phyloP scores from a whole-genome alignment of 1,140 invertebrate species.

The Apis laboriosa region DNA sequence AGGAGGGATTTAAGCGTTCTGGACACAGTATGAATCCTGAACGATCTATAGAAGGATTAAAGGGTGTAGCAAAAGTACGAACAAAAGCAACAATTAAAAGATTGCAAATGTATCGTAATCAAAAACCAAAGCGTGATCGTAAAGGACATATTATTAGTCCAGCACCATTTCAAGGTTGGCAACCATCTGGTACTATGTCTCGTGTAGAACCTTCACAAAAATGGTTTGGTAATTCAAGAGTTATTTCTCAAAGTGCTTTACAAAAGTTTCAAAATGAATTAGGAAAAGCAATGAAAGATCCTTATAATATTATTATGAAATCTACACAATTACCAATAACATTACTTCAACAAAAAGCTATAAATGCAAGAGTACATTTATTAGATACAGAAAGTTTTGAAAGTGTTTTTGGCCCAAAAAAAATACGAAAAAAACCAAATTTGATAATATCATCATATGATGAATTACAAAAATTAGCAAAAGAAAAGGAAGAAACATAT shows the following conservation, averaged over 20 bases:
- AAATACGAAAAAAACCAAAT: slow-evolving; percentile 94
- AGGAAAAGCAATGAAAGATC: slow-evolving; percentile 95
- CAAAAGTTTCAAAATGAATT: slow-evolving; percentile 99
- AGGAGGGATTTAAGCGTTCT: slow-evolving; percentile 89
- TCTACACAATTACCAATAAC: slow-evolving; percentile 97
- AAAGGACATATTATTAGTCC: slow-evolving; percentile 95
- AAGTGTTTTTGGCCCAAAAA: slow-evolving; percentile 97
- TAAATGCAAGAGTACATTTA: slow-evolving; percentile 95
- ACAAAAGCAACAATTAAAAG: slow-evolving; percentile 97
- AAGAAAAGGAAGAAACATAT: slow-evolving; percentile 89
- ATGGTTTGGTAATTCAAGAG: slow-evolving; percentile 98
- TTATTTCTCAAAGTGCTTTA: slow-evolving; percentile 95
- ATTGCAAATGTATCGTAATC: slow-evolving; percentile 98
- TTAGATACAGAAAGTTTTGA: slow-evolving; percentile 97
- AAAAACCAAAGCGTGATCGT: slow-evolving; percentile 95
- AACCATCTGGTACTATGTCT: slow-evolving; percentile 94
- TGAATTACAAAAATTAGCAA: slow-evolving; percentile 86
- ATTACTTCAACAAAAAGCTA: slow-evolving; percentile 95
- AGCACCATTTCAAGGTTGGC: slow-evolving; percentile 96
- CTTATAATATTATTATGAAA: slow-evolving; percentile 98
- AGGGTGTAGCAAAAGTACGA: slow-evolving; percentile 91
- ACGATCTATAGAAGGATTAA: slow-evolving; percentile 87
- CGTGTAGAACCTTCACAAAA: slow-evolving; percentile 98
- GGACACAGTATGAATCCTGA: slow-evolving; percentile 95
- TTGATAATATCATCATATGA: slow-evolving; percentile 88